Conservation (phyloP, 2,888 invertebrate species). For the Hydroisotoma schaefferi region DNA sequence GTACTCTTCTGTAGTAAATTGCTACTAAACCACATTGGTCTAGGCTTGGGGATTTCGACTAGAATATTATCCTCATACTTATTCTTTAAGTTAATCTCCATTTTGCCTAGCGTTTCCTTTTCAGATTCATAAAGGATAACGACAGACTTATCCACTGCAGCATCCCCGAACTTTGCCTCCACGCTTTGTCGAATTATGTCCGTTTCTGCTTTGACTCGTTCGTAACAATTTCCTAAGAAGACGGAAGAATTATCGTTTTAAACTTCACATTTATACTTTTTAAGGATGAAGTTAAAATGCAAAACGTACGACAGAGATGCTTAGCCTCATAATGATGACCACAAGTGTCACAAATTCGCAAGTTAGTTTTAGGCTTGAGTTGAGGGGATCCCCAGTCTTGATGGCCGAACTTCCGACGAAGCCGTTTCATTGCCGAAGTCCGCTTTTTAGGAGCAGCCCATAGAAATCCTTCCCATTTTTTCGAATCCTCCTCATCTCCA, state of each 20-base stretch:
- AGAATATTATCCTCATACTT: constrained; percentile 61
- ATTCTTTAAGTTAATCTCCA: constrained; percentile 43
- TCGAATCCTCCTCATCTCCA: constrained; percentile 19
- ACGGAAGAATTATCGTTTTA: background rate
- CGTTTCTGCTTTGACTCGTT: constrained; percentile 76
- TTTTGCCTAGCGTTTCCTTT: constrained; percentile 57
- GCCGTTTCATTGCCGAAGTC: constrained; percentile 69
- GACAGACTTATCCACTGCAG: constrained; percentile 78
- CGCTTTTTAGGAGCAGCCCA: constrained; percentile 79
- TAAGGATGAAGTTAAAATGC: background rate
- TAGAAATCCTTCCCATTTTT: constrained; percentile 63
- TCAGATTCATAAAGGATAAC: constrained; percentile 82
- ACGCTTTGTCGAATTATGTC: constrained; percentile 73
- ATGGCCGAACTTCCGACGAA: constrained; percentile 68
- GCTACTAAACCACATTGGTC: constrained; percentile 84
- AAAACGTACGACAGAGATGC: constrained; percentile 72
- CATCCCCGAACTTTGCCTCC: constrained; percentile 63
- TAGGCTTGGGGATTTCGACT: constrained; percentile 77
- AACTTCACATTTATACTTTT: background rate
- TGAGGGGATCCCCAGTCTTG: constrained; percentile 64
- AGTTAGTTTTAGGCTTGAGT: constrained; percentile 66
- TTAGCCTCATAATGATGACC: constrained; percentile 78
- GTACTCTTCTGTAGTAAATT: constrained; percentile 77
- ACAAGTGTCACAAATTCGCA: constrained; percentile 74
- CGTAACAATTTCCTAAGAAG: constrained; percentile 74